Evolutionary conservation across 2,113 vertebrate genomes (phyloP), one percentile per base, ranked within the genome.

Genomic region (Ranitomeya variabilis): DNA sequence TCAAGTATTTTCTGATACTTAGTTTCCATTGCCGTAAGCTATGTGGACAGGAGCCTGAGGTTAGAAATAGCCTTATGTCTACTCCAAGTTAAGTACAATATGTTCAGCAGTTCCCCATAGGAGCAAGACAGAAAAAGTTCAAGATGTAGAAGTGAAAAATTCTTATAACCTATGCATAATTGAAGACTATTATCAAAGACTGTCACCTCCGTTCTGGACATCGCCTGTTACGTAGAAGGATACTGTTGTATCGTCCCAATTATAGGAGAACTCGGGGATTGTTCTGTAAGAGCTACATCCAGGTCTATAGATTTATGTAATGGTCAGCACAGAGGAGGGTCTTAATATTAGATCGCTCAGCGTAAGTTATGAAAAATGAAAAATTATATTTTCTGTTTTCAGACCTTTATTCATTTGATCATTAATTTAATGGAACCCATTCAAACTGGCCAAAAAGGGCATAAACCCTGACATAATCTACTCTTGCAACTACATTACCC

Each of bases 61-160:
- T 19, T 8, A 60, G 79, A 31, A 60, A 26, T n/a, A 26, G 21
- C 79, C 79, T 37, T 23, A 14, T 26, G 79, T 31, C 79, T 62
- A 16, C 60, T 62, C 1, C 57, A 81, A 31, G 14, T 14, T 80
- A 81, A 81, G 62, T 62, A 59, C 79, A 81, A 81, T 62, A 9
- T 19, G 14, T 19, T 16, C 9, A 62, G 79, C 59, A 10, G 79
- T 1, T 62, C 12, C 26, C 51, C 8, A 37, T 31, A 62, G 23
- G 55, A 62, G 23, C 37, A 23, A 81, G 57, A 19, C 79, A 81
- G 79, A 81, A 81, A 15, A 81, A 81, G 79, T 57, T 81, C 57
- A 62, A 16, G 3, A 55, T 6, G 31, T 31, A 23, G 8, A 37
- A 81, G 31, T 26, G 6, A 62, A 16, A 31, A 26, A 60, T 26